Evolutionary conservation across 2,113 vertebrate species (phyloP), one percentile per base, ranked within the genome.

Genomic region (Callaeas wilsoni): DNA sequence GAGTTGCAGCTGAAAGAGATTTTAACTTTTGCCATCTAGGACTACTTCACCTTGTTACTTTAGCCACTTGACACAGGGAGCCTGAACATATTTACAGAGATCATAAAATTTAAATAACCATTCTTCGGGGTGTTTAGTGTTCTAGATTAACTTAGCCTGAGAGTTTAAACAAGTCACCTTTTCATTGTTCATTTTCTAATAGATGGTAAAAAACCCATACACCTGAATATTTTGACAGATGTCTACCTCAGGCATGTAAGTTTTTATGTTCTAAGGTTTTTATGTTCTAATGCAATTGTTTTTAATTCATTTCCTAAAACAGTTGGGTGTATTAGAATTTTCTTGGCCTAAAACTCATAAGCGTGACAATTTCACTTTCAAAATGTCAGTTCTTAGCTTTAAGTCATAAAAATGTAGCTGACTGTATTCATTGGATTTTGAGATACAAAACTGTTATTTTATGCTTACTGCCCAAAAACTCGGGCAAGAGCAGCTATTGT

Each of bases 191-290:
- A 14, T 56, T 59, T 89, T 63, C 19, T 55, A 68, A 59, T 63
- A 53, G 42, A 42, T 1, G 2, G 14, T 2, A 1, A 57, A 79
- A 59, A 50, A 1, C 0, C 2, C 12, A 76, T 37, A 44, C 3
- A 37, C 7, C 22, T 55, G 33, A 63, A 37, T 32, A 6, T n/a
- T 7, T 80, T 55, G 53, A 79, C 47, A 84, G 57, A 80, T 73
- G 11, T 21, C 44, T 68, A 50, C 57, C 13, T 68, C 22, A 46
- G 52, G 52, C 15, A 26, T 10, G 2, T 9, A 50, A 13, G 6
- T 30, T 83, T 89, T 79, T 44, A 33, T 71, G 16, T 70, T 70
- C 46, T 39, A 44, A 22, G 18, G 5, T 32, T 78, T 85, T 69
- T 37, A 57, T 67, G 21, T 79, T 79, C 52, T 26, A 49, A 23